Percentiles rank a stretch among this genome's conserved stretches.
These are phyloP conservation scores for Thryonomys swinderianus DNA, from an alignment of 2,113 vertebrate genomes.

Conservation along the genomic window DNA sequence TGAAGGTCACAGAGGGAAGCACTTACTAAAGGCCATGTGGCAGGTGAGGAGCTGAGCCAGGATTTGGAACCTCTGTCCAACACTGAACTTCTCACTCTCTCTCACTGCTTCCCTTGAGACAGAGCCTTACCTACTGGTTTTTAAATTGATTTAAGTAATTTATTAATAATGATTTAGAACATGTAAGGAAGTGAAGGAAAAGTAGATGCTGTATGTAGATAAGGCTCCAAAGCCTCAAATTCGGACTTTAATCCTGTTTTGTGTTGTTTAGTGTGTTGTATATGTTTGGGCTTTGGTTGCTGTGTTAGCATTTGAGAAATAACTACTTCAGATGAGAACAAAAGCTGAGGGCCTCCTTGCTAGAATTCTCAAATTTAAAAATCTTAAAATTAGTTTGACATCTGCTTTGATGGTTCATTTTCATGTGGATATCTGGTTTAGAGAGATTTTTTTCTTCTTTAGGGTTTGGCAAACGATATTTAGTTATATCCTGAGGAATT, in stretches of 20 bases:
- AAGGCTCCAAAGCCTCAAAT: neutral
- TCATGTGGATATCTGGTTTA: neutral
- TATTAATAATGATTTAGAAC: neutral
- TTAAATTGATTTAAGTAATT: conserved; percentile 38
- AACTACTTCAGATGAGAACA: neutral
- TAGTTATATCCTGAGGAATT: conserved; percentile 24
- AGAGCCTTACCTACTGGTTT: neutral
- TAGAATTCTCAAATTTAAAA: conserved; percentile 43
- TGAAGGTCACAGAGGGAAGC: neutral
- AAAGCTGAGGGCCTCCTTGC: neutral
- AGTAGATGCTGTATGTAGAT: neutral
- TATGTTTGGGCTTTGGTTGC: neutral
- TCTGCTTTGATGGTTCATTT: conserved; percentile 42
- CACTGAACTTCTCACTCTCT: neutral
- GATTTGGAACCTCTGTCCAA: neutral
- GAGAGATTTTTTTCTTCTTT: neutral
- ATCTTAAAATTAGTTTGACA: conserved; percentile 25
- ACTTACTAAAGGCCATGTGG: neutral
- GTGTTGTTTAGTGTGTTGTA: neutral
- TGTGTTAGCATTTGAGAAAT: conserved; percentile 61
- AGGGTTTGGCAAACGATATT: conserved; percentile 30
- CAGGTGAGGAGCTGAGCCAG: neutral
- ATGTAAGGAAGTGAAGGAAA: conserved; percentile 11
- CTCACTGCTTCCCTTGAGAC: neutral
- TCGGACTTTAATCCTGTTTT: neutral